Percentiles rank a stretch among this genome's conserved stretches.
Evolutionary conservation across 2,113 vertebrate species (phyloP).

Genomic region (Rafetus swinhoei): DNA sequence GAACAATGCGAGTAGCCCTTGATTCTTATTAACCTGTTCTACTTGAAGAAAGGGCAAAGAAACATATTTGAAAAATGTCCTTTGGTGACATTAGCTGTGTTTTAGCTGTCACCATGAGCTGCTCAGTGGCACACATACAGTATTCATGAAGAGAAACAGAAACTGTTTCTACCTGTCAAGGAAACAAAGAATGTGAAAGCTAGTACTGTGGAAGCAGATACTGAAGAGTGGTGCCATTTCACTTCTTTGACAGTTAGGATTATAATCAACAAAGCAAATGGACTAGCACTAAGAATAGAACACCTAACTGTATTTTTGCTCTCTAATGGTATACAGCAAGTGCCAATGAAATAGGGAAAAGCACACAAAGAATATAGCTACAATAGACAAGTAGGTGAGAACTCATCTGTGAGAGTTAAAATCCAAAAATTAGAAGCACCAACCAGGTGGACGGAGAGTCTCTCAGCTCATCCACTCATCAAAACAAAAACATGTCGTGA

Average conservation of each 20-base stretch:
- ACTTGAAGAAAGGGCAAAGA: conserved; percentile 24
- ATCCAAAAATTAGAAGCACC: conserved; percentile 39
- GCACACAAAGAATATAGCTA: background rate
- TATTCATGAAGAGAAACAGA: conserved; percentile 60
- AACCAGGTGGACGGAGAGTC: background rate
- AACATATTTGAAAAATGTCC: conserved; percentile 27
- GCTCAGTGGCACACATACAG: conserved; percentile 7
- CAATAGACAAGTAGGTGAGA: background rate
- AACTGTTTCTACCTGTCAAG: conserved; percentile 60
- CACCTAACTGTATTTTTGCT: conserved; percentile 13
- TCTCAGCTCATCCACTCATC: conserved; percentile 1
- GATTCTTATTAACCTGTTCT: conserved; percentile 42
- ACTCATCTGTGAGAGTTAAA: conserved; percentile 21
- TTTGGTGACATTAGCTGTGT: background rate
- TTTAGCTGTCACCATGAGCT: conserved; percentile 21
- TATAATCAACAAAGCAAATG: conserved; percentile 66
- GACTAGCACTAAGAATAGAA: conserved; percentile 49
- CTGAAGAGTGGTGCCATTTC: conserved; percentile 41
- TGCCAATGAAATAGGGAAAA: conserved; percentile 27
- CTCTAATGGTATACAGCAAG: conserved; percentile 20
- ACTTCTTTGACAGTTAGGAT: conserved; percentile 55
- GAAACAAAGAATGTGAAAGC: conserved; percentile 46
- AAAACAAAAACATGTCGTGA: conserved; percentile 10
- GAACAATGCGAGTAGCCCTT: background rate
- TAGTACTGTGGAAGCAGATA: background rate